Evolutionary conservation across 1,140 invertebrate species (phyloP).

Genomic region (Hetaerina americana): DNA sequence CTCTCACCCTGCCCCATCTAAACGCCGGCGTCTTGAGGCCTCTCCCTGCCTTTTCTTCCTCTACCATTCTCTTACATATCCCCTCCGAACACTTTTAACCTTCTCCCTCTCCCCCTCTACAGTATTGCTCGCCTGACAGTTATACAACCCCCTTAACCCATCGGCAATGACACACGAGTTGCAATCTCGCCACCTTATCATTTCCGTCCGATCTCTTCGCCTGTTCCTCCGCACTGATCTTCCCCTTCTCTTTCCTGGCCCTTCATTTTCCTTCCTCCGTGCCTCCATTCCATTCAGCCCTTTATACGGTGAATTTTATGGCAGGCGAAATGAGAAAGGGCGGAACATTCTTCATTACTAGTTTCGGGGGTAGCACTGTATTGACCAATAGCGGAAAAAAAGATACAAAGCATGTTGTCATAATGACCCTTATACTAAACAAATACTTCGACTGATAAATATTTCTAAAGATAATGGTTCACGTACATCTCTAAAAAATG

Average conservation of each 20-base stretch:
- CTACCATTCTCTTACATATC: neutral
- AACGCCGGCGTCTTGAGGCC: too few species aligned
- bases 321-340: too few species aligned
- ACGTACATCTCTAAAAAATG: too few species aligned
- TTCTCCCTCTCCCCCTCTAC: neutral
- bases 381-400: too few species aligned
- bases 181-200: neutral
- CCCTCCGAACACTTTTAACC: neutral
- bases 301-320: too few species aligned
- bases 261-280: neutral
- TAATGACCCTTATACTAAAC: too few species aligned
- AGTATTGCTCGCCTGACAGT: neutral
- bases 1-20: neutral
- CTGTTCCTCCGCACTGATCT: neutral
- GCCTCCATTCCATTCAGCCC: too few species aligned
- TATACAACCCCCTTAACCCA: neutral
- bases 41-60: neutral
- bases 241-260: neutral
- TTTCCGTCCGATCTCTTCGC: neutral
- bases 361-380: too few species aligned
- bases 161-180: neutral
- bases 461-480: too few species aligned
- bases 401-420: too few species aligned
- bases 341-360: too few species aligned
- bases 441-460: too few species aligned